Conservation (phyloP, 2,888 invertebrate species). For the Drosophila lutescens region DNA sequence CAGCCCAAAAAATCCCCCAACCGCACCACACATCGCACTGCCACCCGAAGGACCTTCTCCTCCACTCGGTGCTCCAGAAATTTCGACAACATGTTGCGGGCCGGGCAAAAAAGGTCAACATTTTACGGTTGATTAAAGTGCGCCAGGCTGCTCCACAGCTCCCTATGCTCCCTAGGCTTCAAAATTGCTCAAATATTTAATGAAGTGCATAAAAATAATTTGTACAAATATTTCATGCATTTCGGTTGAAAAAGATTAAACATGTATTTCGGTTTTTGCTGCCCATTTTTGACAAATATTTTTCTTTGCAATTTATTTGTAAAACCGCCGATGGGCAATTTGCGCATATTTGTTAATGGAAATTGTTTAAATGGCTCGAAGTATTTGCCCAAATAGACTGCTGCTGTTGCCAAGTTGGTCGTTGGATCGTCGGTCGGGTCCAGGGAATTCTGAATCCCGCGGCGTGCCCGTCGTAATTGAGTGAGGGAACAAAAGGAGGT, state of each 20-base stretch:
- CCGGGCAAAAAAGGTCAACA: constrained; percentile 73
- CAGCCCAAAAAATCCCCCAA: constrained; percentile 23
- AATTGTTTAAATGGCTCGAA: constrained; percentile 81
- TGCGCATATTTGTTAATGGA: constrained; percentile 81
- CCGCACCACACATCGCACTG: constrained; percentile 2
- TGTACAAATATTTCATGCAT: constrained; percentile 67
- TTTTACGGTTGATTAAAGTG: constrained; percentile 80
- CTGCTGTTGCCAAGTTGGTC: constrained; percentile 42
- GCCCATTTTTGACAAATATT: constrained; percentile 73
- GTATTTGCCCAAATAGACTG: constrained; percentile 71
- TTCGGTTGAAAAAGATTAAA: constrained; percentile 58
- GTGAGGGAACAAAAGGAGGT: constrained; percentile 39
- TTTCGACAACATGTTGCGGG: constrained; percentile 75
- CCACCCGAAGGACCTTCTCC: constrained; percentile 1
- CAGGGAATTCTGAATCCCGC: constrained; percentile 20
- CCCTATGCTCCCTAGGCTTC: constrained; percentile 34
- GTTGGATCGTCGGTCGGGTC: not conserved
- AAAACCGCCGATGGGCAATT: constrained; percentile 80
- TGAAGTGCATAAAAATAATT: constrained; percentile 54
- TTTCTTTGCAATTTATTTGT: constrained; percentile 69
- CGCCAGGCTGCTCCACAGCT: constrained; percentile 53
- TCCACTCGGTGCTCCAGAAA: constrained; percentile 25
- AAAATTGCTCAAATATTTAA: constrained; percentile 79
- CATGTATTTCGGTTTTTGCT: constrained; percentile 35
- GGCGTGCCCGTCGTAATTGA: constrained; percentile 58